Percentiles rank a stretch among this genome's conserved stretches.
These are phyloP conservation scores for Mamestra brassicae DNA, from an alignment of 2,888 invertebrate species.

Conservation along the genomic window DNA sequence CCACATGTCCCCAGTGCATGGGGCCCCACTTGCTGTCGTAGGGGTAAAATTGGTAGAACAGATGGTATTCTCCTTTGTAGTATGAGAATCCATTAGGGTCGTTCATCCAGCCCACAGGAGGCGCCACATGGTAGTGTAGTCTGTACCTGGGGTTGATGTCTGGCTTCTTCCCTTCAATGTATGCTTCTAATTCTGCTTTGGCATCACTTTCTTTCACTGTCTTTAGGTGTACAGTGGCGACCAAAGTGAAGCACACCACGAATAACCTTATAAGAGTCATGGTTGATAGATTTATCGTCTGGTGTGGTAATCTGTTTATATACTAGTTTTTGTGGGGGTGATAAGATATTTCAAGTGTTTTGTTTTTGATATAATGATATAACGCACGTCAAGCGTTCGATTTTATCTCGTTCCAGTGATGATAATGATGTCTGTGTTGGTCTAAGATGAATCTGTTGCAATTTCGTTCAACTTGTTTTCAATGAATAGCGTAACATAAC, in stretches of 20 bases:
- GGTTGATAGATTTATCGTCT: slow-evolving; percentile 32
- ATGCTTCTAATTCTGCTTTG: slow-evolving; percentile 74
- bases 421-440: not conserved
- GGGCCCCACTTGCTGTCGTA: slow-evolving; percentile 85
- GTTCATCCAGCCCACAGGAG: slow-evolving; percentile 90
- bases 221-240: slow-evolving; percentile 66
- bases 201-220: slow-evolving; percentile 63
- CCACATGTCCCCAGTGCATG: slow-evolving; percentile 90
- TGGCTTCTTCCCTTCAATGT: slow-evolving; percentile 77
- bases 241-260: slow-evolving; percentile 63
- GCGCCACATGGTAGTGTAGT: slow-evolving; percentile 82
- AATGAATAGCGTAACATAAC: slow-evolving; percentile 2
- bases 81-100: slow-evolving; percentile 91
- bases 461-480: not conserved
- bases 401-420: slow-evolving; percentile 16
- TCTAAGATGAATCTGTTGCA: slow-evolving; percentile 29
- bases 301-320: slow-evolving; percentile 47
- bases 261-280: slow-evolving; percentile 52
- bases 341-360: slow-evolving; percentile 63
- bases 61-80: slow-evolving; percentile 87
- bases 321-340: slow-evolving; percentile 40
- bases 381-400: slow-evolving; percentile 1
- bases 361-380: slow-evolving; percentile 45
- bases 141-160: slow-evolving; percentile 82
- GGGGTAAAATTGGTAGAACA: slow-evolving; percentile 90